Conservation (phyloP, 2,888 invertebrate genomes). For the Harpalus rubripes region DNA sequence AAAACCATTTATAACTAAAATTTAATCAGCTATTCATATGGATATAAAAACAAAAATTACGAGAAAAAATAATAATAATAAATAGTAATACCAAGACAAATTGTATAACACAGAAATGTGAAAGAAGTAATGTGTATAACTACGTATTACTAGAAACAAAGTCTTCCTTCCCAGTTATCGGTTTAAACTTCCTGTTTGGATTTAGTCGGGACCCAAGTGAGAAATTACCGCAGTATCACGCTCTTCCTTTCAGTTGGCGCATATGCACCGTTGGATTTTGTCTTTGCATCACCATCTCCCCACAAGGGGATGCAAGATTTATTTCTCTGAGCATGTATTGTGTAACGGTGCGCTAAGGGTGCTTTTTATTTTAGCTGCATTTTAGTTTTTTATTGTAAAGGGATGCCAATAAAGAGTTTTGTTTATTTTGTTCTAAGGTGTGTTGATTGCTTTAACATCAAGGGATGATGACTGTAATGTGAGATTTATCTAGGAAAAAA, state of each 20-base stretch:
- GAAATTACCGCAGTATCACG: neutral
- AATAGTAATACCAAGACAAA: too few relatives aligned
- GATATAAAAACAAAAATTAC: too few relatives aligned
- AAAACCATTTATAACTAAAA: too few relatives aligned
- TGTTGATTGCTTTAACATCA: slow-evolving; percentile 32
- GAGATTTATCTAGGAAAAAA: slow-evolving; percentile 16
- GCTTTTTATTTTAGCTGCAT: slow-evolving; percentile 16
- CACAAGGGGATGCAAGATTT: slow-evolving; percentile 36
- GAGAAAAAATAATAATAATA: too few relatives aligned
- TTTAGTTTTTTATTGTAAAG: slow-evolving; percentile 33
- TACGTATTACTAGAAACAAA: too few relatives aligned
- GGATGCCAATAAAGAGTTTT: slow-evolving; percentile 27
- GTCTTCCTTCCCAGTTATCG: too few relatives aligned
- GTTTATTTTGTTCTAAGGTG: slow-evolving; percentile 37
- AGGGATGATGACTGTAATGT: slow-evolving; percentile 12
- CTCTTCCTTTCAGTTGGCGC: slow-evolving; percentile 5
- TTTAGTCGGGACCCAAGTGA: neutral
- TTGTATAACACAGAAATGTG: too few relatives aligned
- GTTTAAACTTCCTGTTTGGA: neutral
- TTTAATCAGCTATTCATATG: too few relatives aligned
- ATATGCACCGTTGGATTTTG: slow-evolving; percentile 49
- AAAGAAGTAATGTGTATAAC: too few relatives aligned
- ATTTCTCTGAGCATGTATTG: slow-evolving; percentile 37
- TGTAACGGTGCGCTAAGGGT: slow-evolving; percentile 43
- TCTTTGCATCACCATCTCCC: neutral